Evolutionary conservation across 2,797 vertebrate species (phyloP), one percentile per base, ranked within the genome.

Genomic region (Tauraco hartlaubi): DNA sequence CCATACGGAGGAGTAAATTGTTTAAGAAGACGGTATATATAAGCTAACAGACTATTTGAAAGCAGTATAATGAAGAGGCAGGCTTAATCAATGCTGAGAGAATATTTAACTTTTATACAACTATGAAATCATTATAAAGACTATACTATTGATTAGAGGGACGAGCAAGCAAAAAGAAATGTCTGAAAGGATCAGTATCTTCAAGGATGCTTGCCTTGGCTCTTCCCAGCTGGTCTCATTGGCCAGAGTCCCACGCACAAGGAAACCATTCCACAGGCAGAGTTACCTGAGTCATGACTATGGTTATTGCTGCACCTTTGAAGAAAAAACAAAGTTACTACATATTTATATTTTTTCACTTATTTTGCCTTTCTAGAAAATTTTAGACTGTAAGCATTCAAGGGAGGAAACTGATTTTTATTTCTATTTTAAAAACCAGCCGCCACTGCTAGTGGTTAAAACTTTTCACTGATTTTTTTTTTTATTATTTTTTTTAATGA

Each of bases 181-280:
- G 5, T 16, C 44, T 63, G 49, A 39, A 80, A 33, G 15, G 29
- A 28, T 55, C 46, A 68, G 9, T 12, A 31, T 33, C 23, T 68
- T 86, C n/a, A 55, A 28, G 12, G 39, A 11, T 51, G 3, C 2
- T 73, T 29, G 2, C 12, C 18, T 13, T 15, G 12, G 9, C 23
- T 33, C 23, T 62, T 58, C 49, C 46, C 1, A 0, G 31, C 22
- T 48, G 15, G 4, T 43, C 13, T 23, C 31, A 18, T 43, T 3
- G 6, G 35, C 44, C 4, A 44, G 18, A 11, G 25, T 18, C 10
- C 19, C 17, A 6, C 0, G 1, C 26, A 56, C 0, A 1, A 58
- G 39, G 39, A 41, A 64, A 69, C 61, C 15, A 10, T 12, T 28
- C 12, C 31, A 9, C 1, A 2, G 31, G 13, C 37, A 66, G 29